These are phyloP conservation scores for Gnathonemus longibarbis DNA, from an alignment of 2,113 vertebrate genomes.

Conservation along the genomic window DNA sequence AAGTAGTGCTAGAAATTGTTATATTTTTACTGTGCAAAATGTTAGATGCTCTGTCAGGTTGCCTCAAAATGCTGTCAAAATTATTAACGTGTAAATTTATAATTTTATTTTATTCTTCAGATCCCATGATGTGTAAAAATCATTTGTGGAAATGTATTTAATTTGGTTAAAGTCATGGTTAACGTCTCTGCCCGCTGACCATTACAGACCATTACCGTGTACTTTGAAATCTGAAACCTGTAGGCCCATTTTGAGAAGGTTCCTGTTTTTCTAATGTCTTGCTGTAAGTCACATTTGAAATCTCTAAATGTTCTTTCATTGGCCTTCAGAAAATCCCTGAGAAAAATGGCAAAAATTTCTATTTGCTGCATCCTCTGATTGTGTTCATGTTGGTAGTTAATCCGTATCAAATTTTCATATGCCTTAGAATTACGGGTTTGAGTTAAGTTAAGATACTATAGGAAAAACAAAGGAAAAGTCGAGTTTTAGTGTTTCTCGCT, in stretches of 20 bases:
- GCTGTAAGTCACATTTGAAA: not conserved
- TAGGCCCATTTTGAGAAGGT: not conserved
- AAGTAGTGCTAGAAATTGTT: not conserved
- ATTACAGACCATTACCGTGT: constrained; percentile 14
- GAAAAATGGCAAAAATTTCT: not conserved
- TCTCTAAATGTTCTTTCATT: not conserved
- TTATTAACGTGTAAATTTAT: not conserved
- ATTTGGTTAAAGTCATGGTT: not conserved
- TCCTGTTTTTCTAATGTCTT: not conserved
- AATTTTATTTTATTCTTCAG: not conserved
- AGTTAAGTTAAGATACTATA: not conserved
- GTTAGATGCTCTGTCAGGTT: not conserved
- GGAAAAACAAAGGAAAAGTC: not conserved
- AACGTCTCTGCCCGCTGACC: not conserved
- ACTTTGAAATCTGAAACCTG: constrained; percentile 11
- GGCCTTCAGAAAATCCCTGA: not conserved
- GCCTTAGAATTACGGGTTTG: not conserved
- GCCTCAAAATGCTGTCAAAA: not conserved
- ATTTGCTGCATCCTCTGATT: not conserved
- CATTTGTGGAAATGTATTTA: not conserved
- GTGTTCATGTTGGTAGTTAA: not conserved
- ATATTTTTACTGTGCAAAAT: not conserved
- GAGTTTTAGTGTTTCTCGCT: not conserved
- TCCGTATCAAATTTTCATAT: not conserved
- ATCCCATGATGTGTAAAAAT: not conserved